phyloP scores from a whole-genome alignment of 1,140 invertebrate genomes.

The Drosophila hydei region DNA sequence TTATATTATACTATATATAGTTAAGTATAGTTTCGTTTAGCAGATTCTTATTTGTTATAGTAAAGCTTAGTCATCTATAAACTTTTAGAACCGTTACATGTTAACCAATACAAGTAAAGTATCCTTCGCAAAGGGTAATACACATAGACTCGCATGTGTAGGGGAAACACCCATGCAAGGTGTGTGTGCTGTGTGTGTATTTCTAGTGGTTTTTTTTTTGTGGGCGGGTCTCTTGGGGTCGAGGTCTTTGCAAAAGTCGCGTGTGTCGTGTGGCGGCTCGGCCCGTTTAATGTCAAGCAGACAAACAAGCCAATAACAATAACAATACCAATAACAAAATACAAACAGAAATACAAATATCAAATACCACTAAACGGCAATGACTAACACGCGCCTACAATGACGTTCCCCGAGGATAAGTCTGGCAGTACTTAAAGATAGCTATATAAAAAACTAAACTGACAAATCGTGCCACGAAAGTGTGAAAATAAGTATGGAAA shows the following conservation, averaged over 20 bases:
- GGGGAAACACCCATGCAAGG: constrained; percentile 7
- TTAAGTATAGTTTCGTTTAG: too few relatives aligned
- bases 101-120: not conserved
- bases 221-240: constrained; percentile 1
- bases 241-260: constrained; percentile 28
- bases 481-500: constrained; percentile 22
- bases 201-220: not conserved
- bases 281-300: constrained; percentile 51
- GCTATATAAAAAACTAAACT: not conserved
- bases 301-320: constrained; percentile 53
- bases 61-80: too few relatives aligned
- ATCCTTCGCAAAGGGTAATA: constrained; percentile 10
- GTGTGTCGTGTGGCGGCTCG: constrained; percentile 22
- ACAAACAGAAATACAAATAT: constrained; percentile 58
- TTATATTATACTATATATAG: too few relatives aligned
- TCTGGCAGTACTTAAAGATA: too few relatives aligned
- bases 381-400: constrained; percentile 75
- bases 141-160: not conserved
- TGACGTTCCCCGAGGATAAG: not conserved
- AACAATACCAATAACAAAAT: constrained; percentile 30
- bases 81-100: not conserved
- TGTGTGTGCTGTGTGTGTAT: not conserved
- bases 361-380: constrained; percentile 57
- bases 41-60: too few relatives aligned
- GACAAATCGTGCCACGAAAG: constrained; percentile 2